Evolutionary conservation across 1,140 invertebrate genomes (phyloP).

Genomic region (Hyles euphorbiae): DNA sequence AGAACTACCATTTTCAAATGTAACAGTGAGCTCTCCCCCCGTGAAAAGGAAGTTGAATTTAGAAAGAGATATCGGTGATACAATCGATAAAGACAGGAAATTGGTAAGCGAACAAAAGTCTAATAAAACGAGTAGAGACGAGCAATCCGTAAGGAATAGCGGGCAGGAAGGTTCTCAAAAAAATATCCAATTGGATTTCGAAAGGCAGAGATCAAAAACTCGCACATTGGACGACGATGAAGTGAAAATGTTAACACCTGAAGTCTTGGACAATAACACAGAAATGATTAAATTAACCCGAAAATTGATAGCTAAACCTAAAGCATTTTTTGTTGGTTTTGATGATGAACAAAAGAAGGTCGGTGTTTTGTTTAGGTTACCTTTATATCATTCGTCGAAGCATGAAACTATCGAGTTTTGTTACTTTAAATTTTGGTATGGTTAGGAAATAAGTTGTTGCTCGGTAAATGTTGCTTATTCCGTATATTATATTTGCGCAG

Average conservation of each 20-base stretch:
- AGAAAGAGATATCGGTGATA: neutral
- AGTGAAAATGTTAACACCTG: slow-evolving; percentile 57
- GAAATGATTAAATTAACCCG: slow-evolving; percentile 49
- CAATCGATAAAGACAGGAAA: neutral
- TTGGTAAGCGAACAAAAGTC: neutral
- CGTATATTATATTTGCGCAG: too few relatives aligned
- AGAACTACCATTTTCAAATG: slow-evolving; percentile 37
- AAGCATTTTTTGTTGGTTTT: slow-evolving; percentile 61
- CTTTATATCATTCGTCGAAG: neutral
- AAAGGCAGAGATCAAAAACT: slow-evolving; percentile 51
- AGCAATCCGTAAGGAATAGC: neutral
- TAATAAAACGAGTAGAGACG: neutral
- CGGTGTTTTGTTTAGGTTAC: slow-evolving; percentile 1
- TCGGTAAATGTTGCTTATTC: too few relatives aligned
- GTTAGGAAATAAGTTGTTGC: too few relatives aligned
- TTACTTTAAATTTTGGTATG: too few relatives aligned
- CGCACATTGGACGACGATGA: slow-evolving; percentile 64
- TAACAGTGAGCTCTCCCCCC: slow-evolving; percentile 63
- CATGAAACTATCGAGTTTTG: neutral
- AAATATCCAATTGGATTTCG: neutral
- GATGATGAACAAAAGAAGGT: slow-evolving; percentile 34
- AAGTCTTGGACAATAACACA: slow-evolving; percentile 47
- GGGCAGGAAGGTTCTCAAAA: neutral
- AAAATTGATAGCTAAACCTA: slow-evolving; percentile 52
- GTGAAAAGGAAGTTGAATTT: slow-evolving; percentile 40